Evolutionary conservation across 2,888 invertebrate genomes (phyloP), one percentile per base, ranked within the genome.

Genomic region (Gisinianus flammeolus): DNA sequence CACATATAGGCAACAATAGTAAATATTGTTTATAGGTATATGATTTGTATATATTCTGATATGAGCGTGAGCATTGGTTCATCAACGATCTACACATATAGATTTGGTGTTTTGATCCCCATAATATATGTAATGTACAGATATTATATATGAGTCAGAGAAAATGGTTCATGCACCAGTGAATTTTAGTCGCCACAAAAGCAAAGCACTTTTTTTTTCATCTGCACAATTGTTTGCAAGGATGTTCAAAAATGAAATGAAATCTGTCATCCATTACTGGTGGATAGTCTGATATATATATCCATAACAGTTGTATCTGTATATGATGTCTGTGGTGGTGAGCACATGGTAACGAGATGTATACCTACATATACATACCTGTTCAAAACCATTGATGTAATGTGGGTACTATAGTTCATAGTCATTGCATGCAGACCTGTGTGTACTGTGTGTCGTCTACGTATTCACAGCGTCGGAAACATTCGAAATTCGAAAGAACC

Each of bases 111-210:
- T 64, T 77, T 67, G 72, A 77, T 72, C 73, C 68, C 24, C 58
- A 72, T n/a, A n/a, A n/a, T n/a, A n/a, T n/a, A n/a, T n/a, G n/a
- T n/a, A n/a, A n/a, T n/a, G n/a, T n/a, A n/a, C n/a, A n/a, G n/a
- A n/a, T n/a, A n/a, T n/a, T n/a, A n/a, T n/a, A n/a, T n/a, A n/a
- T 73, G 77, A 77, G 73, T 72, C 73, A 77, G 62, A 70, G 64
- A 64, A 73, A 73, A 73, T 64, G 64, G 64, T 73, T 64, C 73
- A 73, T 64, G 73, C 73, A 73, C 64, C 44, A 64, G 33, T 64
- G 73, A 35, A 4, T 67, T 58, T 31, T 3, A 77, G 67, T 68
- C 67, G 26, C 52, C 10, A 67, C 24, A 30, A 30, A 67, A 76
- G 69, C 68, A 76, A 64, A 35, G 35, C 35, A 35, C 35, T 35